phyloP scores from a whole-genome alignment of 2,888 invertebrate genomes.

The Temnothorax ravouxi region DNA sequence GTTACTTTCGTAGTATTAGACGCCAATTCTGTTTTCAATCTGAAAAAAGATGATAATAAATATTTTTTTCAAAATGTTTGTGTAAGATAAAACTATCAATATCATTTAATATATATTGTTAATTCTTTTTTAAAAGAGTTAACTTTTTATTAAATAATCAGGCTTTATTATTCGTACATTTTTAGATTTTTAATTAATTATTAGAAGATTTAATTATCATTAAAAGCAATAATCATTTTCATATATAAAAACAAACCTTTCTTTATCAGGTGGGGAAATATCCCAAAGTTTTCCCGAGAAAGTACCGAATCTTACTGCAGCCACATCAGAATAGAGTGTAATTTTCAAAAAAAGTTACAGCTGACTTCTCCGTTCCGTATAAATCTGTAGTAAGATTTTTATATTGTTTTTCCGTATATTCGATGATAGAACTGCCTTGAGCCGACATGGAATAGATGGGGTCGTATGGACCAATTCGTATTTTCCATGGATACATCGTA shows the following conservation, averaged over 20 bases:
- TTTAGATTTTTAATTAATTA: neutral
- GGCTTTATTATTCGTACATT: neutral
- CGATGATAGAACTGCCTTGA: conserved; percentile 89
- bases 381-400: conserved; percentile 87
- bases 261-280: conserved; percentile 97
- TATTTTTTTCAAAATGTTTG: neutral
- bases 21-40: conserved; percentile 86
- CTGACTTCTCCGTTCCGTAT: conserved; percentile 91
- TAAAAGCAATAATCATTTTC: neutral
- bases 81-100: neutral
- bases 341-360: conserved; percentile 94
- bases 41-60: conserved; percentile 79
- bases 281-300: conserved; percentile 97
- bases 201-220: neutral
- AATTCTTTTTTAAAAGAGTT: neutral
- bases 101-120: neutral
- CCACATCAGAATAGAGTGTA: conserved; percentile 94
- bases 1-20: conserved; percentile 76
- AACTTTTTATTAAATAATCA: neutral
- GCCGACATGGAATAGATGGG: conserved; percentile 97
- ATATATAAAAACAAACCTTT: conserved; percentile 78
- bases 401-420: conserved; percentile 89
- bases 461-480: conserved; percentile 96
- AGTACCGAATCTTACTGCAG: conserved; percentile 92
- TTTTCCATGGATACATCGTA: conserved; percentile 93